Evolutionary conservation across 1,140 invertebrate species (phyloP).

Genomic region (Heliothis subflexa): DNA sequence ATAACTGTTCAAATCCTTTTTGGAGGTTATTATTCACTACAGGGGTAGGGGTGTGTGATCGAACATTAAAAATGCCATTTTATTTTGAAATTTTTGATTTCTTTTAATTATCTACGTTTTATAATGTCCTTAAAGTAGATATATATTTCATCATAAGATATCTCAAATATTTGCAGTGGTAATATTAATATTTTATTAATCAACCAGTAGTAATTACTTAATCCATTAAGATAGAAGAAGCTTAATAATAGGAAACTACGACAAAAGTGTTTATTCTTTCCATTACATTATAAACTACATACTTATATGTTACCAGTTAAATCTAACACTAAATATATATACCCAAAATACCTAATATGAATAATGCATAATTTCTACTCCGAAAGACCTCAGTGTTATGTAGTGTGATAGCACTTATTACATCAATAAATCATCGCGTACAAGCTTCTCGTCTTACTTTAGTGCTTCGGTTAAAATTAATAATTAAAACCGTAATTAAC

Average conservation of each 20-base stretch:
- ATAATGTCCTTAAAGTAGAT: constrained; percentile 87
- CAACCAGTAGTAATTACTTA: constrained; percentile 86
- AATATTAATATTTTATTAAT: constrained; percentile 87
- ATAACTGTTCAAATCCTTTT: constrained; percentile 57
- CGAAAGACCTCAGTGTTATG: constrained; percentile 81
- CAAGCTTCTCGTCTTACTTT: constrained; percentile 83
- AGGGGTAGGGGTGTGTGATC: constrained; percentile 53
- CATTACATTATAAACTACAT: constrained; percentile 85
- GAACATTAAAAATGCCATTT: constrained; percentile 85
- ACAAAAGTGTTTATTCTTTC: constrained; percentile 83
- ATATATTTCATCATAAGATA: constrained; percentile 87
- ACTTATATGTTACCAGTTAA: constrained; percentile 85
- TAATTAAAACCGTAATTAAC: constrained; percentile 87
- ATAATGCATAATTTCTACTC: constrained; percentile 85
- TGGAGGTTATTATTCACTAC: constrained; percentile 58
- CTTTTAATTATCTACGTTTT: constrained; percentile 87
- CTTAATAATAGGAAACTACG: constrained; percentile 86
- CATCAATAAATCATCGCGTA: constrained; percentile 79
- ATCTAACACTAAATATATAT: constrained; percentile 84
- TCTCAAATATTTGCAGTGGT: constrained; percentile 87
- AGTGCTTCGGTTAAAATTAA: constrained; percentile 85
- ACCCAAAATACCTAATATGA: constrained; percentile 87
- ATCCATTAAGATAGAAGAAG: constrained; percentile 87
- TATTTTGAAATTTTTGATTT: constrained; percentile 86
- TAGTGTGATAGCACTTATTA: constrained; percentile 83